These are phyloP conservation scores for Glyptemys insculpta DNA, from an alignment of 2,797 vertebrate species.

Conservation along the genomic window DNA sequence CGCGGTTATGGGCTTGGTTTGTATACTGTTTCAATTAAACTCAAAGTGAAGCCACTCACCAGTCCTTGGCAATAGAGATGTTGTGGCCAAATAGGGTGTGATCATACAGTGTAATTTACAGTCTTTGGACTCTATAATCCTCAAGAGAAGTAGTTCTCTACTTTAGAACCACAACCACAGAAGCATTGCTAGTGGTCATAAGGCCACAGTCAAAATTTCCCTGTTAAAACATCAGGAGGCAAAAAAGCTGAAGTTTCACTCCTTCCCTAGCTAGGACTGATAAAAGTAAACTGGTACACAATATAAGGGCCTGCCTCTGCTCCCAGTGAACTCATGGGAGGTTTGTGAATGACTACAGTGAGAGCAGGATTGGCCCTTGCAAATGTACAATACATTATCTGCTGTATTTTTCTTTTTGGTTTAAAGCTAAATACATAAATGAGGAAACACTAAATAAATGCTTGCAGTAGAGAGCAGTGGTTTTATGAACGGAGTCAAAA, in stretches of 20 bases:
- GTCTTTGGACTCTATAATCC: background rate
- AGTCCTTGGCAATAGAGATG: background rate
- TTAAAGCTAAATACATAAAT: background rate
- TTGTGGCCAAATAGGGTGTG: fast-evolving
- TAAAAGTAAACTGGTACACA: fast-evolving
- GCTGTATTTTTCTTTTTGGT: conserved; percentile 11
- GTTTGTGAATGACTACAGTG: background rate
- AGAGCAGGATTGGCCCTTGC: background rate
- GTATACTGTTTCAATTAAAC: background rate
- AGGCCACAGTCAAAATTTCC: background rate
- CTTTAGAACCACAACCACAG: background rate
- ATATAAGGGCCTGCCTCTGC: background rate
- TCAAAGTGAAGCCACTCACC: background rate
- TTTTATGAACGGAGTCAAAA: conserved; percentile 2
- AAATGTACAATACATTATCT: background rate
- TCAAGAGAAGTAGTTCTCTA: too few relatives aligned
- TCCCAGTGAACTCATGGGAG: background rate
- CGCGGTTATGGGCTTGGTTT: fast-evolving
- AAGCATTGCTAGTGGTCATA: background rate
- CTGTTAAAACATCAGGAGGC: fast-evolving
- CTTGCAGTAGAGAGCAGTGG: background rate
- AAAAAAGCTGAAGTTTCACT: background rate
- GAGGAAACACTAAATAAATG: background rate
- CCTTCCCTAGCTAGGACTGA: background rate
- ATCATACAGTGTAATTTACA: fast-evolving